Percentiles rank a stretch among this genome's conserved stretches.
These are phyloP conservation scores for Oryctolagus cuniculus DNA, from an alignment of 2,113 vertebrate genomes.

Conservation along the genomic window mOryCun1.1 NC_091453.1:98294001-98294500, in stretches of 20 bases:
- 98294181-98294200: background rate
- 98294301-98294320: constrained; percentile 56
- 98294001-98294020: constrained; percentile 20
- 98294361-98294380: constrained; percentile 43
- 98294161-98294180: constrained; percentile 13
- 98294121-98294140: background rate
- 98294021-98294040: background rate
- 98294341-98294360: constrained; percentile 29
- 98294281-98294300: constrained; percentile 37
- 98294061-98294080: constrained; percentile 1
- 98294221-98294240: constrained; percentile 45
- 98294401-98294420: constrained; percentile 46
- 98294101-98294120: background rate
- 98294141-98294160: constrained; percentile 52
- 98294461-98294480: constrained; percentile 46
- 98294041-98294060: constrained; percentile 20
- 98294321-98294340: constrained; percentile 37
- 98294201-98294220: constrained; percentile 16
- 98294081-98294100: constrained; percentile 49
- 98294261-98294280: constrained; percentile 28
- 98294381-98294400: constrained; percentile 38
- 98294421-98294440: constrained; percentile 41
- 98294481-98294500: constrained; percentile 35
- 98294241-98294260: constrained; percentile 51
- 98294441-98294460: constrained; percentile 2